Evolutionary conservation across 2,797 vertebrate genomes (phyloP).

Genomic region (Darevskia nairensis): DNA sequence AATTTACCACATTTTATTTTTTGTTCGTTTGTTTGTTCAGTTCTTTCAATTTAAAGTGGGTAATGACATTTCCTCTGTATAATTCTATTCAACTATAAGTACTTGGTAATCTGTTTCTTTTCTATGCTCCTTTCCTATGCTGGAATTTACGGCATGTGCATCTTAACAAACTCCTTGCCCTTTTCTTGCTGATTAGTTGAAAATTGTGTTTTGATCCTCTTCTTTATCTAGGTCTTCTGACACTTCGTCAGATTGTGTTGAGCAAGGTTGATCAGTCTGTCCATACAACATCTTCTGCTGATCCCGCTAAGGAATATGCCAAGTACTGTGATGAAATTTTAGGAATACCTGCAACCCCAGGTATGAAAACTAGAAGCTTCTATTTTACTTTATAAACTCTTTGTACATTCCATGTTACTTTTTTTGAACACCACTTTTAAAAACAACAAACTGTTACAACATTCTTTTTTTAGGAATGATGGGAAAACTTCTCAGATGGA

Average conservation of each 20-base stretch:
- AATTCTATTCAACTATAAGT: neutral
- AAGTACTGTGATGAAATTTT: conserved; percentile 87
- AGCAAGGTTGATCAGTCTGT: conserved; percentile 93
- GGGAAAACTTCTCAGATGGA: neutral
- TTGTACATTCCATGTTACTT: neutral
- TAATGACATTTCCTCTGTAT: neutral
- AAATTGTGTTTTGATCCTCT: conserved; percentile 42
- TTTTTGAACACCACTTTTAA: neutral
- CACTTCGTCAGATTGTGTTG: conserved; percentile 92
- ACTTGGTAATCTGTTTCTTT: neutral
- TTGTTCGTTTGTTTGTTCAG: neutral
- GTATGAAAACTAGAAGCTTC: conserved; percentile 71
- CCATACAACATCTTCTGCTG: conserved; percentile 82
- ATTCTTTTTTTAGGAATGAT: neutral
- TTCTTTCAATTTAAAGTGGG: neutral
- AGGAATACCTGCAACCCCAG: conserved; percentile 92
- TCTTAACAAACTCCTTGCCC: neutral
- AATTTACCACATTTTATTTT: too few species aligned
- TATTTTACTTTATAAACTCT: neutral
- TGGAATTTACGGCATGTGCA: neutral
- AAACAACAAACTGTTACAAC: neutral
- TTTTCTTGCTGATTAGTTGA: neutral
- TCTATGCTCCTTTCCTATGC: neutral
- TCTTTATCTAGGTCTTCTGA: conserved; percentile 86
- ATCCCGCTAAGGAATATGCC: conserved; percentile 89